Evolutionary conservation across 2,888 invertebrate species (phyloP).

Genomic region (Caenorhabditis panamensis): DNA sequence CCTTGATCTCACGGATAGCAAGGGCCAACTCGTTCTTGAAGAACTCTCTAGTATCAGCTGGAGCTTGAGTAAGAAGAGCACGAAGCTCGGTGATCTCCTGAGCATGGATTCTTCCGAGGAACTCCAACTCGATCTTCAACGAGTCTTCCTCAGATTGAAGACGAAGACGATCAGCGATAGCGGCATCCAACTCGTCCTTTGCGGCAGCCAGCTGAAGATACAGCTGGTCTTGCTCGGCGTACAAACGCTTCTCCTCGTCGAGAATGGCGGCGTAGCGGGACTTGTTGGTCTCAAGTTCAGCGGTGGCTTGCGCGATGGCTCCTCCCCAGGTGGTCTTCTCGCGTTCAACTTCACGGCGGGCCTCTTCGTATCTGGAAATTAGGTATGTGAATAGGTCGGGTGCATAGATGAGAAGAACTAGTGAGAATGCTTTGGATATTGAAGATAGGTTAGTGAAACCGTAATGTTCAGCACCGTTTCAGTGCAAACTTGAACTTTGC

Average conservation of each 20-base stretch:
- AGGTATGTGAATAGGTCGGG: too few relatives aligned
- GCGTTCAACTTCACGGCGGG: constrained; percentile 57
- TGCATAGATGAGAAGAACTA: too few relatives aligned
- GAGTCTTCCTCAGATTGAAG: constrained; percentile 83
- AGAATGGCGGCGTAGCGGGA: constrained; percentile 54
- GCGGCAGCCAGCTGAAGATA: constrained; percentile 48
- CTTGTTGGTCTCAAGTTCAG: constrained; percentile 57
- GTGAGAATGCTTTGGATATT: too few relatives aligned
- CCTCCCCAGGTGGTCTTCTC: constrained; percentile 62
- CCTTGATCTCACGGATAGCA: constrained; percentile 83
- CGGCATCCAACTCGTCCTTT: constrained; percentile 60
- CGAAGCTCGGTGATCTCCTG: constrained; percentile 83
- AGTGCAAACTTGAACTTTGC: too few relatives aligned
- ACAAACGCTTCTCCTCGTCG: constrained; percentile 60
- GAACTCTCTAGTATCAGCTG: constrained; percentile 83
- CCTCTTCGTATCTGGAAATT: constrained; percentile 60
- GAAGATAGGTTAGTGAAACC: too few relatives aligned
- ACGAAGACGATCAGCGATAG: constrained; percentile 81
- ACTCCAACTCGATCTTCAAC: constrained; percentile 83
- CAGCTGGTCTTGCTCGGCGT: constrained; percentile 58
- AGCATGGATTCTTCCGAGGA: constrained; percentile 83
- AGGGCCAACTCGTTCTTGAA: constrained; percentile 83
- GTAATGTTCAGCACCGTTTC: too few relatives aligned
- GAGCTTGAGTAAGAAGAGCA: constrained; percentile 54
- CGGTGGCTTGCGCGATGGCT: constrained; percentile 53